Evolutionary conservation across 2,797 vertebrate species (phyloP), one percentile per base, ranked within the genome.

Genomic region (Molossus alvarezi): DNA sequence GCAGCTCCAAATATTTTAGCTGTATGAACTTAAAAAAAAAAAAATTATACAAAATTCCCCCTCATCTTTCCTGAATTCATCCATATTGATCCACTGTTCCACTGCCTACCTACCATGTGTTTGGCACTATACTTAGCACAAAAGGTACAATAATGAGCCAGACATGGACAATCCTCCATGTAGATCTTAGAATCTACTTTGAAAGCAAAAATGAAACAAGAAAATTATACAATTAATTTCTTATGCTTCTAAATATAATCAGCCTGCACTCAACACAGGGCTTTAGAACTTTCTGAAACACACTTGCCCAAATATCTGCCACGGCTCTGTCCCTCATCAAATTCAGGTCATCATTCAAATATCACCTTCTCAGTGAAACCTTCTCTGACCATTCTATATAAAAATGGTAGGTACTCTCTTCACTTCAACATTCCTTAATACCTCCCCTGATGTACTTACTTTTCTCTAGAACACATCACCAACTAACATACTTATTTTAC

Each of bases 391-490:
- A 77, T 77, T 88, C 48, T 41, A 21, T 41, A 55, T 8, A 76
- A 76, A 88, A 95, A 67, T 27, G 20, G 48, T 21, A 87, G 41
- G 41, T 45, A 45, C 11, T 9, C 51, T 60, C 14, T 62, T 13
- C 53, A 60, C n/a, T 81, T 12, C 51, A 69, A 71, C 13, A 84
- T 77, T 41, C 45, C 41, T 53, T 88, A 62, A 53, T 10, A 88
- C 45, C 15, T 71, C 62, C 6, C 33, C 45, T 55, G 64, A 83
- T 57, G 12, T 64, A 95, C 8, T 79, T 77, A 84, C 29, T 84
- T 92, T 92, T 92, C 72, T 72, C 33, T 79, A 64, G 9, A 95
- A 88, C 48, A 71, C 13, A 77, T 65, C 51, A 96, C 72, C 79
- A 97, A 10, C 55, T 58, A 51, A 92, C 53, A 88, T 33, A 72